These are phyloP conservation scores for Rotaria sp. DNA, from an alignment of 2,888 invertebrate species.

Conservation along the genomic window DNA sequence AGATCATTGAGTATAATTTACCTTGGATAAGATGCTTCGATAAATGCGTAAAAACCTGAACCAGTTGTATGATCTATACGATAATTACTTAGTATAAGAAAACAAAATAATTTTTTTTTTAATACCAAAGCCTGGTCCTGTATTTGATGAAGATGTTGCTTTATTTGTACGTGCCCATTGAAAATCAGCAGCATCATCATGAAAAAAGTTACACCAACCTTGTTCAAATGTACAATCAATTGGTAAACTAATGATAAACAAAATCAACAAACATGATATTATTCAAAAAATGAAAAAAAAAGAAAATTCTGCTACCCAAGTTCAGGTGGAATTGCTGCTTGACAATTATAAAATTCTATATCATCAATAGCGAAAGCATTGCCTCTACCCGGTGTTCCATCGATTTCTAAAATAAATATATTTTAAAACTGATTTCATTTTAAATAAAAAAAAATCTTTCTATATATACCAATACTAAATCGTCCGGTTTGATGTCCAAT, in stretches of 20 bases:
- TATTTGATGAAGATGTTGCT: background rate
- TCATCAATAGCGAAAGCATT: conserved; percentile 43
- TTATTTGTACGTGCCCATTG: conserved; percentile 29
- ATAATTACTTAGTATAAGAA: background rate
- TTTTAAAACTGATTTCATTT: background rate
- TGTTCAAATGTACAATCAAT: conserved; percentile 35
- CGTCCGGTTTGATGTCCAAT: background rate
- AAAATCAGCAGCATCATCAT: conserved; percentile 9
- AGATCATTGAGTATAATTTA: too few relatives aligned
- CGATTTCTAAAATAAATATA: background rate
- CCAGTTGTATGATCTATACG: conserved; percentile 37
- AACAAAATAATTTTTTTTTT: background rate
- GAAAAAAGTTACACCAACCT: conserved; percentile 31
- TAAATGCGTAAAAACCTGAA: conserved; percentile 46
- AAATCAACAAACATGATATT: background rate
- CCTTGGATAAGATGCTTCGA: conserved; percentile 45
- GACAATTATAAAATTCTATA: conserved; percentile 40
- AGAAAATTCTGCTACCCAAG: conserved; percentile 6
- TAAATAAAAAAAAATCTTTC: background rate
- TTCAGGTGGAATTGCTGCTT: background rate
- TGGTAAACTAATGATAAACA: background rate
- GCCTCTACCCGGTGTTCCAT: background rate
- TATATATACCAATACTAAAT: background rate
- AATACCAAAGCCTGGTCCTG: conserved; percentile 34
- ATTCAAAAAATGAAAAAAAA: background rate